Evolutionary conservation across 1,140 invertebrate species (phyloP), one percentile per base, ranked within the genome.

Genomic region (Drosophila carrolli): DNA sequence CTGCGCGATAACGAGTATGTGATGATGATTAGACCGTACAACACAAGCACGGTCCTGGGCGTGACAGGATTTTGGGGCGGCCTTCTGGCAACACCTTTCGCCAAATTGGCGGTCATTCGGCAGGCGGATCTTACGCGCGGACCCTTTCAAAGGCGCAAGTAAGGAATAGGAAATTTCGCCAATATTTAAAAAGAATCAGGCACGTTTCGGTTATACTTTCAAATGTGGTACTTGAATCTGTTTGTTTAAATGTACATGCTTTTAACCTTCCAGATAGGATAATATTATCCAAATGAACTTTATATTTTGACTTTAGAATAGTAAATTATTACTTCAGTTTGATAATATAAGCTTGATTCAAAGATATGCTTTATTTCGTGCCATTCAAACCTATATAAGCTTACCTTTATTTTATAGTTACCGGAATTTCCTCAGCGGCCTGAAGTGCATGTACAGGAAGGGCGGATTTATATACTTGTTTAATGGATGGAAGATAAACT

Each of bases 91-190:
- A 77, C 75, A 4, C 75, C 75, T 0, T 61, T 76, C 1, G 75
- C 63, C 32, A 77, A 77, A 11, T 14, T 68, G 3, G 29, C 75
- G 19, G 19, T 76, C 9, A 60, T 76, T 0, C 43, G 72, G 10
- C 73, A 76, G 19, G 14, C 73, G 5, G 75, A 77, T 43, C 32
- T 77, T 10, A 68, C 74, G 9, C 61, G 62, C 1, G 5, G 9
- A 0, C 4, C 48, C 9, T 68, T 11, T 10, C 1, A 23, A 2
- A 66, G 56, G 8, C 74, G 62, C 72, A 76, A 76, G 74, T 76
- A 76, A 43, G 16, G 13, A 27, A 35, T 3, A 2, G 29, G 5
- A 6, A 13, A 10, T 54, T 19, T 23, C 8, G 32, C 3, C 10
- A 32, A 7, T 11, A 14, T 32, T n/a, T 16, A 32, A 10, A 9